Base-by-base conservation (phyloP, 2,888 invertebrate genomes). In the Venusia cambrica region DNA sequence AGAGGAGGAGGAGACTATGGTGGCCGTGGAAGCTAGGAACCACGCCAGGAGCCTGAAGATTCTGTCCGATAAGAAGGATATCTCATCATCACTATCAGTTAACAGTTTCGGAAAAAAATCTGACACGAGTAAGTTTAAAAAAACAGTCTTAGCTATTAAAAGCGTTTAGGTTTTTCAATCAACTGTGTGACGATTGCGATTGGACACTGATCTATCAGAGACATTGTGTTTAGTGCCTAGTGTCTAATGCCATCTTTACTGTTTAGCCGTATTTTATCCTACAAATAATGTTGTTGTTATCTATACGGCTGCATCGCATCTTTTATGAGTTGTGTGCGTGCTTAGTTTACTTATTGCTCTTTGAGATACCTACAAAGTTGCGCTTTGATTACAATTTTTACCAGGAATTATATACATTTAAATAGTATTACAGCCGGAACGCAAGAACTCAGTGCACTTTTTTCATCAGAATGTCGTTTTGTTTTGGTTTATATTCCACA, bases 91-190 rank as follows among this genome's bases (percentile, higher is more conserved):
- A 4, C 65, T 91, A 25, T 91, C 90, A 43, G 90, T 90, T 2
- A 91, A 90, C 55, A 89, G 89, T 15, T 88, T 91, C 24, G 89
- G 89, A 18, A 89, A 88, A 25, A 88, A 84, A 58, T 70, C 78
- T 5, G 65, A 54, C 28, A 67, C 69, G 50, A 58, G 87, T 87
- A 61, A 73, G 77, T 65, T 26, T 17, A n/a, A 5, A 5, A 5
- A 17, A 5, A 2, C n/a, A 5, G 3, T 10, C 16, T 11, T n/a
- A 9, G n/a, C n/a, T 14, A 5, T 21, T 6, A 21, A 22, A 7
- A 3, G 1, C 8, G 4, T 9, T 5, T 4, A 9, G 15, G 5
- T 25, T 3, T 14, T 7, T 24, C 14, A 24, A 5, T 28, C 12
- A 5, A 5, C n/a, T n/a, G n/a, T n/a, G n/a, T n/a, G n/a, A n/a